Base-by-base conservation (phyloP, 1,140 invertebrate species). In the Apis florea region DNA sequence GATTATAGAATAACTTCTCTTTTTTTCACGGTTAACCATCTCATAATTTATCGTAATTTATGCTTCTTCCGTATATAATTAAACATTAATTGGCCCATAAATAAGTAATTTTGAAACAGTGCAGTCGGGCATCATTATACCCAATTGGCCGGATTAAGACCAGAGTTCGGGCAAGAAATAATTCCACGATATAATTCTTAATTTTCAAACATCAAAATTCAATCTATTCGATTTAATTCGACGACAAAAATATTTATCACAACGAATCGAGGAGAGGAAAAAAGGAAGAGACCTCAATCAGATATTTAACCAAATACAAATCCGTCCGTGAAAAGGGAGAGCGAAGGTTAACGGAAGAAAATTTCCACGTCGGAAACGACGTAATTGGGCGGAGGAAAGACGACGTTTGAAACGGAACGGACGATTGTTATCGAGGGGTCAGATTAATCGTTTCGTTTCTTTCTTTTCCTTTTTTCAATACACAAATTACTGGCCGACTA, bases 401-500 rank as follows among this genome's bases (percentile, higher is more conserved):
- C 58, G 17, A 73, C 64, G 66, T 73, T n/a, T n/a, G 70, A 47
- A 70, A 51, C 77, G 77, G 78, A 79, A 40, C 69, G 47, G 51
- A 26, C 31, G 51, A 58, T 15, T 47, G 64, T 73, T 79, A 73
- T 79, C 69, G 13, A 1, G 0, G 19, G 24, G 47, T 40, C 70
- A 31, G 56, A 69, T 82, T 69, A 76, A 76, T 17, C 40, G 58
- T 83, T 75, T 79, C 59, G 75, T 51, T 82, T 66, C 5, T 40
- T 0, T 40, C 0, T 6, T 5, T 5, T 5, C 4, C 5, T 5
- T 40, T 40, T 40, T 40, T 40, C 2, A 40, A 40, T 40, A 40
- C 31, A 85, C 64, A 73, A 86, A 79, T 63, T 59, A 66, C 75
- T 54, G 89, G 63, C 87, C 89, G 84, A 76, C 77, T 61, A 80